These are phyloP conservation scores for Trichogramma dendrolimi DNA, from an alignment of 2,888 invertebrate genomes.

Conservation along the genomic window DNA sequence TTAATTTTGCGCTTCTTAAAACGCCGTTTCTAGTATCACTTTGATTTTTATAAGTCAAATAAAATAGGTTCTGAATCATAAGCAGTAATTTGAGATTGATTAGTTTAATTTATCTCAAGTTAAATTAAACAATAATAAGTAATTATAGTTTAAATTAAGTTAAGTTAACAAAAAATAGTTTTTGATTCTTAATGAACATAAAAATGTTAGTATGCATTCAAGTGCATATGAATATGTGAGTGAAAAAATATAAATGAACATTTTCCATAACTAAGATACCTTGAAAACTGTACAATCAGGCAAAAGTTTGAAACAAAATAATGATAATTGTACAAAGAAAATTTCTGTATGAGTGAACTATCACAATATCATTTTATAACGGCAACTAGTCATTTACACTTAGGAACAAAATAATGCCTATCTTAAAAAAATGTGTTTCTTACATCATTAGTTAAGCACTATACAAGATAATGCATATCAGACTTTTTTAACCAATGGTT, in stretches of 20 bases:
- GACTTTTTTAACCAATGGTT: slow-evolving; percentile 8
- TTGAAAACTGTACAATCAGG: background rate
- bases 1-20: no score
- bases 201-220: background rate
- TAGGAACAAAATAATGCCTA: slow-evolving; percentile 27
- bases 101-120: no score
- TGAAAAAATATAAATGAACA: background rate
- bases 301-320: background rate
- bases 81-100: no score
- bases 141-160: background rate
- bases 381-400: slow-evolving; percentile 13
- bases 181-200: background rate
- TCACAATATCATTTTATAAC: slow-evolving; percentile 36
- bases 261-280: background rate
- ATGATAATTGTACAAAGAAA: background rate
- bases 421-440: slow-evolving; percentile 18
- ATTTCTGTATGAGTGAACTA: slow-evolving; percentile 26
- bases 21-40: no score
- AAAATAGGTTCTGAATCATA: no score
- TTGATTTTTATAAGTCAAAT: no score
- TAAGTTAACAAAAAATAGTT: background rate
- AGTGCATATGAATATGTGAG: background rate
- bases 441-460: slow-evolving; percentile 12
- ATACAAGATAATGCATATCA: slow-evolving; percentile 16
- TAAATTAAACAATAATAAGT: no score